phyloP scores from a whole-genome alignment of 2,113 vertebrate genomes.

The Antechinus flavipes region DNA sequence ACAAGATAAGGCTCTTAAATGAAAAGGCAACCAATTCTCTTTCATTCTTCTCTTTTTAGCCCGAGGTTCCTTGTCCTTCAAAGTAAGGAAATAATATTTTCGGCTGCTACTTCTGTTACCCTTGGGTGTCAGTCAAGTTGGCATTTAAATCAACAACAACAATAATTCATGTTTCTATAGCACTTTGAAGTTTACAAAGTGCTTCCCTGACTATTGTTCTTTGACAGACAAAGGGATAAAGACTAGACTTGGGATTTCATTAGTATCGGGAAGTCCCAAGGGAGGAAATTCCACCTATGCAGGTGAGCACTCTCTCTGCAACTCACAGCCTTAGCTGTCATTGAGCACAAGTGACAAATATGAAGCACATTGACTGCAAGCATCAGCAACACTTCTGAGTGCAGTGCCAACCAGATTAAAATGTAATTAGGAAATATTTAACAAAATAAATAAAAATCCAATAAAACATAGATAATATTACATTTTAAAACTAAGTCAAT shows the following conservation, averaged over 20 bases:
- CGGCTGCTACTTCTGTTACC: conserved; percentile 3
- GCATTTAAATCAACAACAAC: conserved; percentile 11
- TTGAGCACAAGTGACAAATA: conserved; percentile 38
- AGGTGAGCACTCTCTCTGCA: not conserved
- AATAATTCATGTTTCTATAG: not conserved
- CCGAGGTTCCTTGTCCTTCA: conserved; percentile 42
- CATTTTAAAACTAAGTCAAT: not conserved
- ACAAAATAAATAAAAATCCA: not conserved
- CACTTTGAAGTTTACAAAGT: not conserved
- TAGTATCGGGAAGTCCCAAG: not conserved
- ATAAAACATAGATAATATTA: not conserved
- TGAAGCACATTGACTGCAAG: not conserved
- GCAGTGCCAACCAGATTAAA: not conserved
- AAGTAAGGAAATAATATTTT: conserved; percentile 49
- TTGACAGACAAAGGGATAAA: not conserved
- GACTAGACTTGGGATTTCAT: not conserved
- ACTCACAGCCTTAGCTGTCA: not conserved
- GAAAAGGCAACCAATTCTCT: conserved; percentile 19
- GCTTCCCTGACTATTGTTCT: not conserved
- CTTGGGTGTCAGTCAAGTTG: conserved; percentile 50
- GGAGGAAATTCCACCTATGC: not conserved
- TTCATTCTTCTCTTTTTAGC: conserved; percentile 40
- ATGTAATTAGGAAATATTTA: not conserved
- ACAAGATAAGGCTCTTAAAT: not conserved
- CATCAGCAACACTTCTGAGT: not conserved